Percentiles rank a stretch among this genome's conserved stretches.
Evolutionary conservation across 2,888 invertebrate species (phyloP).

Genomic region (Slavum lentiscoides): DNA sequence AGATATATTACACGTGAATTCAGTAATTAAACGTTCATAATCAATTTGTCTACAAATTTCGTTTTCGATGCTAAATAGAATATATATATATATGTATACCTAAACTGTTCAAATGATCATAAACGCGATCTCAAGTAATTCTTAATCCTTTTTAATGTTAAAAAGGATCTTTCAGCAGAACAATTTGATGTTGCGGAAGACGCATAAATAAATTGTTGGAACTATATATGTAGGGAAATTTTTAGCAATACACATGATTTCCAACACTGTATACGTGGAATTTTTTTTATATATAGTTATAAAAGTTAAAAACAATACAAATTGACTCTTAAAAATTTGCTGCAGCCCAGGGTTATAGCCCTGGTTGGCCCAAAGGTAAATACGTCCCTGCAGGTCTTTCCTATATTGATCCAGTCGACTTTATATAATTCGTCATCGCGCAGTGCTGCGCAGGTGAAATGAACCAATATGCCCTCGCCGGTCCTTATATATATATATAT

Average conservation of each 20-base stretch:
- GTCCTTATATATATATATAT: too few species aligned
- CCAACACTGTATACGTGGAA: not conserved
- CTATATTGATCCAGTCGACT: too few species aligned
- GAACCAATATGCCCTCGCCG: too few species aligned
- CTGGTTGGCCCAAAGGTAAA: too few species aligned
- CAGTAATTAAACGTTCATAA: not conserved
- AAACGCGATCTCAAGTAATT: not conserved
- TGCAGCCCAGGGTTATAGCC: too few species aligned
- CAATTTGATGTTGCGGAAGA: not conserved
- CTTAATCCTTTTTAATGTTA: not conserved
- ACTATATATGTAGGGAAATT: not conserved
- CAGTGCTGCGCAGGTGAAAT: too few species aligned
- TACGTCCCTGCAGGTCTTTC: too few species aligned
- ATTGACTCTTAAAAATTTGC: too few species aligned
- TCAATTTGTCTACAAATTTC: not conserved
- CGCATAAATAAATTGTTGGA: not conserved
- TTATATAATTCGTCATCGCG: too few species aligned
- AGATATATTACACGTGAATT: not conserved
- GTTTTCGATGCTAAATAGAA: not conserved
- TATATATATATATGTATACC: too few species aligned
- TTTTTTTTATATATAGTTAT: not conserved
- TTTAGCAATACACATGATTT: not conserved
- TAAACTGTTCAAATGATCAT: not conserved
- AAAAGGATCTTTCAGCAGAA: not conserved
- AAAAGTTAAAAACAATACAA: too few species aligned